phyloP scores from a whole-genome alignment of 2,113 vertebrate genomes.

The Chloropsis cyanopogon region DNA sequence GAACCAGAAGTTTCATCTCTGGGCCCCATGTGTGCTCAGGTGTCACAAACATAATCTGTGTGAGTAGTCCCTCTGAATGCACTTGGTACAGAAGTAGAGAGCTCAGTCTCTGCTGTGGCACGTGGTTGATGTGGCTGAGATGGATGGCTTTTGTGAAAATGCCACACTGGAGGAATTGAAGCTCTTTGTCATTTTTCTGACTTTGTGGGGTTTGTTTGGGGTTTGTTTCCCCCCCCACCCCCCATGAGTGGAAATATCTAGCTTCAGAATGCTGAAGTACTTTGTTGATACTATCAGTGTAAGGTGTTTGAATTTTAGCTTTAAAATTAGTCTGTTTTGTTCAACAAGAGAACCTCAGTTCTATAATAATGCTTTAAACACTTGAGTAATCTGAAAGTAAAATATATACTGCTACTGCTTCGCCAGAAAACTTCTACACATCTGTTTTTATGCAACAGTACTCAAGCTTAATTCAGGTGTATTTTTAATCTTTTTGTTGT shows the following conservation, averaged over 20 bases:
- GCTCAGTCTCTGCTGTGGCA: not conserved
- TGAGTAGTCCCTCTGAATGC: not conserved
- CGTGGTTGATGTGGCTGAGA: not conserved
- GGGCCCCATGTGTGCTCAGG: not conserved
- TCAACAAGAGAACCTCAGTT: not conserved
- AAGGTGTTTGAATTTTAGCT: not conserved
- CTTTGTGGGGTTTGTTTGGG: too few species aligned
- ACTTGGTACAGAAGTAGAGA: not conserved
- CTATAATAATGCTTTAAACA: not conserved
- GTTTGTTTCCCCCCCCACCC: too few species aligned
- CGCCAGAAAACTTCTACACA: not conserved
- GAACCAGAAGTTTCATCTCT: not conserved
- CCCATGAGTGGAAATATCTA: too few species aligned
- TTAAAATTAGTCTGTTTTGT: not conserved
- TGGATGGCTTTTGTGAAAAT: not conserved
- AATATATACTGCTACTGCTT: not conserved
- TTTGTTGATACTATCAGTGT: not conserved
- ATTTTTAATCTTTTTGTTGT: not conserved
- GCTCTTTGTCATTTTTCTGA: not conserved
- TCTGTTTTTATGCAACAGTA: not conserved
- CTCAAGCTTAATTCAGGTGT: not conserved
- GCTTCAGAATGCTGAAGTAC: not conserved
- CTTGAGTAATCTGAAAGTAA: not conserved
- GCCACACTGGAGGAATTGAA: not conserved
- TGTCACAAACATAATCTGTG: not conserved